A percentile compares a stretch with the other conserved stretches of the same genome.
Evolutionary conservation across 1,140 invertebrate species (phyloP).

Genomic region (Brachionus paranguensis): DNA sequence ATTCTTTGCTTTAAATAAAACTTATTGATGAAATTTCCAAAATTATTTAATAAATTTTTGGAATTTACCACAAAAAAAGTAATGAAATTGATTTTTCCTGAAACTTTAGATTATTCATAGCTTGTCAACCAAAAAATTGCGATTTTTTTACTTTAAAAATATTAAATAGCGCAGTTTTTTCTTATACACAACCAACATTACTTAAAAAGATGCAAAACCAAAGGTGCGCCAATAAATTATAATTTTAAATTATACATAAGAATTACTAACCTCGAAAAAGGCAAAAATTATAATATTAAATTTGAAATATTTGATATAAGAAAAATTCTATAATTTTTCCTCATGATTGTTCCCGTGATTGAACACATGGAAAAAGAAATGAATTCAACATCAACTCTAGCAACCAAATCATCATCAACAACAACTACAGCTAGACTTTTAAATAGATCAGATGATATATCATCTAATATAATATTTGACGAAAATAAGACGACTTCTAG

Average conservation of each 20-base stretch:
- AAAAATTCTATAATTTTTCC: slow-evolving; percentile 38
- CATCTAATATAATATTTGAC: not conserved
- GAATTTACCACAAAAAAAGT: no score
- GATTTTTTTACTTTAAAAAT: not conserved
- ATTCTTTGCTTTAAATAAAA: no score
- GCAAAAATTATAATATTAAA: slow-evolving; percentile 21
- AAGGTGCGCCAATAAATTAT: slow-evolving; percentile 8
- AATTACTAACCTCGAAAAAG: slow-evolving; percentile 13
- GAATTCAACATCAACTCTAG: not conserved
- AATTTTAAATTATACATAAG: not conserved
- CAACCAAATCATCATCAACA: not conserved
- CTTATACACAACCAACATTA: not conserved
- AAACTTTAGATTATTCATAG: no score
- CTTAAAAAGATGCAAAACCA: not conserved
- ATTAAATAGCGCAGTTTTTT: not conserved
- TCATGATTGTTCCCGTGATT: slow-evolving; percentile 38
- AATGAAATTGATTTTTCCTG: no score
- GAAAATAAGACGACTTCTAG: not conserved
- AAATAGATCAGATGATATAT: slow-evolving; percentile 18
- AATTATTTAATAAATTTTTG: no score
- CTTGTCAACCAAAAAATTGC: no score
- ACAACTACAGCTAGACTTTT: not conserved
- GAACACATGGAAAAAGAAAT: slow-evolving; percentile 33
- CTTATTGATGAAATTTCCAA: no score
- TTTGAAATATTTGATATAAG: not conserved